Conservation (phyloP, 2,113 vertebrate species). For the Pungitius pungitius region DNA sequence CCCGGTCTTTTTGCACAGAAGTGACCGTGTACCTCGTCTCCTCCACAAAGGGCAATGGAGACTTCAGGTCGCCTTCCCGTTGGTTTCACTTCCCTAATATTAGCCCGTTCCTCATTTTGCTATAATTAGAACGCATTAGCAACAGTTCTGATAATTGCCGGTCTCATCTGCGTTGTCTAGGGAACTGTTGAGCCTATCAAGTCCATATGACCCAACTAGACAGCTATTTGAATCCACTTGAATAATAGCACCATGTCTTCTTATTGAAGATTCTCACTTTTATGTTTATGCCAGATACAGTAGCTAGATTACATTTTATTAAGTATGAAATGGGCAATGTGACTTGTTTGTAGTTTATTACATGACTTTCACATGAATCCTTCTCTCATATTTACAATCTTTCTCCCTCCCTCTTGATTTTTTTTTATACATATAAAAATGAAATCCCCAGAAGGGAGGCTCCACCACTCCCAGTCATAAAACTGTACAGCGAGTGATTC, state of each 20-base stretch:
- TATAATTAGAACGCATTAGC: conserved; percentile 53
- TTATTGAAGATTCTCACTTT: not conserved
- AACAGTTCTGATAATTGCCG: conserved; percentile 42
- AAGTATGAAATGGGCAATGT: not conserved
- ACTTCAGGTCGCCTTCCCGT: conserved; percentile 44
- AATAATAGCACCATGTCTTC: conserved; percentile 4
- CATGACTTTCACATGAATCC: conserved; percentile 28
- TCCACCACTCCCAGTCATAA: conserved; percentile 41
- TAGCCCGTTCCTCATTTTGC: conserved; percentile 52
- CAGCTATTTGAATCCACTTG: conserved; percentile 9
- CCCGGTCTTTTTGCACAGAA: conserved; percentile 29
- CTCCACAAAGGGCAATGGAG: conserved; percentile 37
- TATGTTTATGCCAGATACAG: conserved; percentile 12
- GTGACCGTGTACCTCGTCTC: conserved; percentile 10
- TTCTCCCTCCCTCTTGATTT: conserved; percentile 19
- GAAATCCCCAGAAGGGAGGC: conserved; percentile 51
- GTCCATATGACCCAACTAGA: conserved; percentile 51
- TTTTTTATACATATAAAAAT: conserved; percentile 51
- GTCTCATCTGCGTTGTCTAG: conserved; percentile 58
- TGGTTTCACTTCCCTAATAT: conserved; percentile 57
- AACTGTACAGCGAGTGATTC: conserved; percentile 50
- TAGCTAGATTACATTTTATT: conserved; percentile 7
- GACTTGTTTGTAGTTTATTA: conserved; percentile 20
- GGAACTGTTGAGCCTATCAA: conserved; percentile 58
- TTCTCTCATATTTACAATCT: conserved; percentile 21